Evolutionary conservation across 2,888 invertebrate species (phyloP), one percentile per base, ranked within the genome.

Genomic region (Aplocera efformata): DNA sequence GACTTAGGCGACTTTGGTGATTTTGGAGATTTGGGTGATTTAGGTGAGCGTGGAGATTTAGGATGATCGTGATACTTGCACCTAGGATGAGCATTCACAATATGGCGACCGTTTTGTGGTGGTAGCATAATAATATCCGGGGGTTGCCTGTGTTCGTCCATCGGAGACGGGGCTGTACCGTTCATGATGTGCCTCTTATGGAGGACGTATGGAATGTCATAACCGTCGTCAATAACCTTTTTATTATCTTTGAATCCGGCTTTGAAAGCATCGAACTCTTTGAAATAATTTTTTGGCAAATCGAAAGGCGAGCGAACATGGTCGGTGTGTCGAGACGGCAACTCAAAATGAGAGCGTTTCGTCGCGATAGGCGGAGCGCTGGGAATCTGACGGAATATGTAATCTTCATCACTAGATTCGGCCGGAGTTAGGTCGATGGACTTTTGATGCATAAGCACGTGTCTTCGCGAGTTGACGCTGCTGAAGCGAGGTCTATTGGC

Each of bases 171-270:
- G 0, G 94, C 94, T 0, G 95, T 95, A 0, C 95, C 95, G 66
- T 96, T 96, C 93, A 95, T 94, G 1, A 95, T 90, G 67, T 96
- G 95, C 2, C 95, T 90, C 66, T 96, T 96, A 67, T 96, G 95
- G 32, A 96, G 80, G 4, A 94, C 94, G 62, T 96, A 96, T 0
- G 96, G 94, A 66, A 96, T 96, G 55, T 96, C 96, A 53, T 89
- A 88, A 21, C 93, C 93, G 56, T 91, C 84, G 50, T 86, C 83
- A 3, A 75, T 53, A 2, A 70, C 57, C 56, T 89, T 90, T 57
- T 86, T 84, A 37, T 60, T 76, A 52, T 89, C 90, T 61, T 90
- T 90, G 47, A 85, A 82, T 7, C 84, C 84, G 1, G 88, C 86
- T 76, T 89, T 86, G 34, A 91, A 88, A 23, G 90, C 85, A 42